These are phyloP conservation scores for Corbicula japonica DNA, from an alignment of 2,888 invertebrate genomes.

Conservation along the genomic window DNA sequence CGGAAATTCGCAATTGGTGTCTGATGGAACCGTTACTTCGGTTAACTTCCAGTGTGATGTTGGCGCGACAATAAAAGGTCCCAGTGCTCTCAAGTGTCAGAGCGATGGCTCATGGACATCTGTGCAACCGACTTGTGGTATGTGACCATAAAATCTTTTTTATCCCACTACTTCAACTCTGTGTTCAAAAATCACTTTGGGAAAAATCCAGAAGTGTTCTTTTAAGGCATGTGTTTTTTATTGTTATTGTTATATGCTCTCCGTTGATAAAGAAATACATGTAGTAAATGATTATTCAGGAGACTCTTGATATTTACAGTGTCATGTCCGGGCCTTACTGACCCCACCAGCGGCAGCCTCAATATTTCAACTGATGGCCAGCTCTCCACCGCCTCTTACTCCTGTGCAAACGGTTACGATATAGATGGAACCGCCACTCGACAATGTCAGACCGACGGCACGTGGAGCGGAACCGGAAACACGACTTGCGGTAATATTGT, in stretches of 20 bases:
- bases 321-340: not conserved
- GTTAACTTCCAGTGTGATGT: conserved; percentile 35
- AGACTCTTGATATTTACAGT: conserved; percentile 6
- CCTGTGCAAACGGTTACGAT: conserved; percentile 17
- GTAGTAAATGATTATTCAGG: too few relatives aligned
- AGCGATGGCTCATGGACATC: conserved; percentile 49
- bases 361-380: conserved; percentile 22
- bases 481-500: conserved; percentile 23
- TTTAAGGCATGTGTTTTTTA: too few relatives aligned
- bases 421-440: not conserved
- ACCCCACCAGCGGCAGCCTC: conserved; percentile 14
- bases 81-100: conserved; percentile 31
- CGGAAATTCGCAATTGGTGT: conserved; percentile 8
- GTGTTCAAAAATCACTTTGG: too few relatives aligned
- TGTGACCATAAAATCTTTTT: too few relatives aligned
- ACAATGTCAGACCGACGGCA: conserved; percentile 15
- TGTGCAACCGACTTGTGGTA: conserved; percentile 33
- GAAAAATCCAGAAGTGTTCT: too few relatives aligned
- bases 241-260: too few relatives aligned
- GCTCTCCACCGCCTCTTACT: conserved; percentile 17
- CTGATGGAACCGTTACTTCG: conserved; percentile 43
- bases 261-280: too few relatives aligned
- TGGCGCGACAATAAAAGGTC: conserved; percentile 35
- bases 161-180: too few relatives aligned
- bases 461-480: conserved; percentile 20